phyloP scores from a whole-genome alignment of 2,113 vertebrate species.

The Pedetes capensis region DNA sequence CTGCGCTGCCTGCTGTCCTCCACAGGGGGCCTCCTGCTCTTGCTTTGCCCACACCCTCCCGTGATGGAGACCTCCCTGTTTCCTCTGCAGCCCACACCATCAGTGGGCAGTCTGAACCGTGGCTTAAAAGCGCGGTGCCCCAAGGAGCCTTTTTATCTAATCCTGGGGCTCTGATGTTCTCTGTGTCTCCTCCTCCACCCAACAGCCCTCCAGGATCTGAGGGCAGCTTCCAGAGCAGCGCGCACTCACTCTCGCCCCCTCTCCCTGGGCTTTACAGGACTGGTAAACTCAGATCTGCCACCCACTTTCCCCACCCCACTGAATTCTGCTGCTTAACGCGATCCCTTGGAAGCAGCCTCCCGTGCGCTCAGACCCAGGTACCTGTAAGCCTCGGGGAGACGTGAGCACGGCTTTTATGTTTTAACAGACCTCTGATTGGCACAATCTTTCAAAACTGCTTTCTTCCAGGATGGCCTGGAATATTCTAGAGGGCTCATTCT shows the following conservation, averaged over 20 bases:
- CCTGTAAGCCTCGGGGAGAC: not conserved
- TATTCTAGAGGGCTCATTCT: not conserved
- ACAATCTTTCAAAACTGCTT: not conserved
- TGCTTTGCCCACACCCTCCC: not conserved
- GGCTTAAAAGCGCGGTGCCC: not conserved
- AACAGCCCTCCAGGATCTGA: not conserved
- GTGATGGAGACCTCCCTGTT: not conserved
- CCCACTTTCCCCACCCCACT: not conserved
- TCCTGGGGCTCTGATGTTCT: not conserved
- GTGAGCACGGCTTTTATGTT: not conserved
- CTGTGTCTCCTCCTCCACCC: not conserved
- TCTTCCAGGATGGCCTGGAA: slow-evolving; percentile 16
- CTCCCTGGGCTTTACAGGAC: not conserved
- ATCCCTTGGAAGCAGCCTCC: not conserved
- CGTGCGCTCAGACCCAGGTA: not conserved
- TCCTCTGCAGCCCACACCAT: not conserved
- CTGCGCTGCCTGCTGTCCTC: not conserved
- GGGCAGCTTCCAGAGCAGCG: not conserved
- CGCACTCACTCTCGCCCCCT: accelerated
- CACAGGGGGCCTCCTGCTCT: not conserved
- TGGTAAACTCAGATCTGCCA: not conserved
- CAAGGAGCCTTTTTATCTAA: not conserved
- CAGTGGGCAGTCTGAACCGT: not conserved
- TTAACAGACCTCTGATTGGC: not conserved
- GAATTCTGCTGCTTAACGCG: not conserved